These are phyloP conservation scores for Plebejus melissa DNA, from an alignment of 2,888 invertebrate genomes.

Conservation along the genomic window DNA sequence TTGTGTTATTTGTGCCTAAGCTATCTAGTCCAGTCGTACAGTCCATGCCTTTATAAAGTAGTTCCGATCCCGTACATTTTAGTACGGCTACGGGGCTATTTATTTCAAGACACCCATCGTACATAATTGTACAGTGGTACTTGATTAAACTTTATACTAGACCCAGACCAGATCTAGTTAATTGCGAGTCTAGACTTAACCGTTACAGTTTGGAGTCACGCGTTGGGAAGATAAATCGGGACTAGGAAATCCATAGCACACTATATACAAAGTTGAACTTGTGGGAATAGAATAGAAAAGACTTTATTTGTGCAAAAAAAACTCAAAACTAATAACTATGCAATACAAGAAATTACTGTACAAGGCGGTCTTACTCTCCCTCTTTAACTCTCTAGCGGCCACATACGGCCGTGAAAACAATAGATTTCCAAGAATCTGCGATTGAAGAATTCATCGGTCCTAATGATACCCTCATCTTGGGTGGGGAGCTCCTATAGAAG, in stretches of 20 bases:
- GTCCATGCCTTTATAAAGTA: neutral
- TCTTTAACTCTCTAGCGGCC: too few species aligned
- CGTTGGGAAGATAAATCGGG: constrained; percentile 36
- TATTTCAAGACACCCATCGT: constrained; percentile 25
- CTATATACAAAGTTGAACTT: neutral
- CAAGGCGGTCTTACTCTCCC: too few species aligned
- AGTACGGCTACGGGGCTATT: constrained; percentile 28
- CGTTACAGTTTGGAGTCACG: constrained; percentile 50
- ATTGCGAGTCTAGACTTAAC: constrained; percentile 50
- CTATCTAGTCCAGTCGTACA: constrained; percentile 16
- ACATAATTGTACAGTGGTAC: constrained; percentile 33
- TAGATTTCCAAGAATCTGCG: too few species aligned
- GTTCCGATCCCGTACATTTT: neutral
- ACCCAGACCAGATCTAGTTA: constrained; percentile 45
- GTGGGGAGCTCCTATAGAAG: too few species aligned
- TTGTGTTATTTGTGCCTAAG: neutral
- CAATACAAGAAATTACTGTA: too few species aligned
- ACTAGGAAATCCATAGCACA: neutral
- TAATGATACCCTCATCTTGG: too few species aligned
- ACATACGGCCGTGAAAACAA: too few species aligned
- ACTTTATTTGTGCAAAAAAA: too few species aligned
- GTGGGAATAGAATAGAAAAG: too few species aligned
- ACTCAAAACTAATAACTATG: too few species aligned
- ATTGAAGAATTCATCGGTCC: too few species aligned
- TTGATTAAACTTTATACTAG: constrained; percentile 30